These are phyloP conservation scores for Poeciliopsis gracilis DNA, from an alignment of 2,797 vertebrate genomes.

Conservation along the genomic window DNA sequence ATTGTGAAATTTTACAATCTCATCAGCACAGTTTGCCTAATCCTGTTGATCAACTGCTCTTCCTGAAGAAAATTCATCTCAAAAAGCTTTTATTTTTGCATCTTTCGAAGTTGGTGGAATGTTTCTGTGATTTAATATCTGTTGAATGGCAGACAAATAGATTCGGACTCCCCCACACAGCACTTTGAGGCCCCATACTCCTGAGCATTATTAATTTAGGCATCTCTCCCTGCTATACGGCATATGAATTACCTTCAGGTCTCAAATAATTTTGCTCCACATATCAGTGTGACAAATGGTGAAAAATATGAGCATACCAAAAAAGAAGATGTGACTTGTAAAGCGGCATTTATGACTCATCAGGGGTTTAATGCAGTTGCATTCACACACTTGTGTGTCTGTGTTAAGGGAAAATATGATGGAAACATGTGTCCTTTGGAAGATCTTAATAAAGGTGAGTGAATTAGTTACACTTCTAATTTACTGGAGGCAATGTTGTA, in stretches of 20 bases:
- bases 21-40: background rate
- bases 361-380: background rate
- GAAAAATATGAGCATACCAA: background rate
- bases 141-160: background rate
- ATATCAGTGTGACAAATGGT: background rate
- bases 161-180: background rate
- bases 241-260: background rate
- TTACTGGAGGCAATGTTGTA: background rate
- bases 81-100: background rate
- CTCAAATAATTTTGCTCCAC: background rate
- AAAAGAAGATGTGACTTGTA: background rate
- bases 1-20: background rate
- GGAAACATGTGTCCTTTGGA: background rate
- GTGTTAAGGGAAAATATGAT: background rate
- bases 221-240: background rate
- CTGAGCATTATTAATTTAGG: background rate
- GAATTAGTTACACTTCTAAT: background rate
- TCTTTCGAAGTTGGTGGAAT: background rate
- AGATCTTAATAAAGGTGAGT: background rate
- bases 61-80: background rate
- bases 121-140: background rate
- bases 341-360: background rate
- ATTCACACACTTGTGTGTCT: background rate
- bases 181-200: background rate
- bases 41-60: background rate